These are phyloP conservation scores for Pilophorus perplexus DNA, from an alignment of 2,888 invertebrate species.

Conservation along the genomic window DNA sequence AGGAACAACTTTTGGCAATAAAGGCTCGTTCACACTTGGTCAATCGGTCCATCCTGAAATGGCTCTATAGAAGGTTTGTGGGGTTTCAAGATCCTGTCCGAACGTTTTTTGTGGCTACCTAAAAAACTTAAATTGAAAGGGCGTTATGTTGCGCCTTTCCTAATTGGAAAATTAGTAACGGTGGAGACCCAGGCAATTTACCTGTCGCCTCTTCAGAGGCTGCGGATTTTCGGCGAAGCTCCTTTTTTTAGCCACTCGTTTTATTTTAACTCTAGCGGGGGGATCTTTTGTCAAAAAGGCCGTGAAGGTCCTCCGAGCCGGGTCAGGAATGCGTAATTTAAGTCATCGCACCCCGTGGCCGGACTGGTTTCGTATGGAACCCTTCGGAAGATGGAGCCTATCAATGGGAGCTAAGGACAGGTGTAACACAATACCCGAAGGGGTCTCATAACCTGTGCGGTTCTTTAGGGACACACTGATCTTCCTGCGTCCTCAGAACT, in stretches of 20 bases:
- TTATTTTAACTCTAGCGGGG: background rate
- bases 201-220: background rate
- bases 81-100: too few species aligned
- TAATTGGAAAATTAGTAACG: too few species aligned
- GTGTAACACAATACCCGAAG: background rate
- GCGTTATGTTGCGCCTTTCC: too few species aligned
- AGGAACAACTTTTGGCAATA: too few species aligned
- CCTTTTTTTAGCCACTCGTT: background rate
- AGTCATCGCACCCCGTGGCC: background rate
- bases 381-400: background rate
- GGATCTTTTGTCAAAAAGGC: background rate
- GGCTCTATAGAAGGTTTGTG: too few species aligned
- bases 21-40: too few species aligned
- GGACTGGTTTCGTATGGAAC: background rate
- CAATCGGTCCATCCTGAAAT: too few species aligned
- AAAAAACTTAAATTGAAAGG: too few species aligned
- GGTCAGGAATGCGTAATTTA: background rate
- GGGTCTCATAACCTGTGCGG: background rate
- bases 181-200: too few species aligned
- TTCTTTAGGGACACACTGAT: background rate
- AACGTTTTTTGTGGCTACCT: too few species aligned
- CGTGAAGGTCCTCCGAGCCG: background rate
- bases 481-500: background rate
- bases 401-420: background rate
- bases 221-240: background rate